Evolutionary conservation across 2,888 invertebrate genomes (phyloP).

Genomic region (Abscondita cerata): DNA sequence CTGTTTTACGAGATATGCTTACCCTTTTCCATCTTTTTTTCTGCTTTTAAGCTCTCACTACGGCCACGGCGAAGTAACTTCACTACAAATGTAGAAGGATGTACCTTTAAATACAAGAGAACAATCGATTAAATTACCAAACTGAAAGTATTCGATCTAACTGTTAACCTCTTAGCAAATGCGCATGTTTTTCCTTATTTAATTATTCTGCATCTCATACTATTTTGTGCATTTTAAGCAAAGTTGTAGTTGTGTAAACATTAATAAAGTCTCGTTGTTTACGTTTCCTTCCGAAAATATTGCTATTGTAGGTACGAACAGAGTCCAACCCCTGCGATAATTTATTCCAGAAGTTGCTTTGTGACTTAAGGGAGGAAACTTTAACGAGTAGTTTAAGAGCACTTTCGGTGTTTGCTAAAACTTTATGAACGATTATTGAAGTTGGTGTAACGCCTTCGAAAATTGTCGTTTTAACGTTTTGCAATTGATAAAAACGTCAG

Average conservation of each 20-base stretch:
- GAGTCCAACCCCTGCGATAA: conserved; percentile 28
- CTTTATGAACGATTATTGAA: conserved; percentile 24
- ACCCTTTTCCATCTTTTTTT: conserved; percentile 7
- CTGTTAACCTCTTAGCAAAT: too few species aligned
- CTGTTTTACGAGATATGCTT: conserved; percentile 26
- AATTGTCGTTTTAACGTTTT: conserved; percentile 24
- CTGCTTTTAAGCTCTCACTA: too few species aligned
- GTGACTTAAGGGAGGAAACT: conserved; percentile 24
- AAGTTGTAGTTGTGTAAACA: too few species aligned
- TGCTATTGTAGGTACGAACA: conserved; percentile 22
- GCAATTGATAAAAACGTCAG: too few species aligned
- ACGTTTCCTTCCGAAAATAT: conserved; percentile 30
- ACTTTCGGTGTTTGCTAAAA: conserved; percentile 25
- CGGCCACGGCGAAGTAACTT: too few species aligned
- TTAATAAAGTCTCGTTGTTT: conserved; percentile 18
- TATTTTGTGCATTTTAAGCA: too few species aligned
- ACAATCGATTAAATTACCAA: too few species aligned
- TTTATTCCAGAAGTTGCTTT: conserved; percentile 28
- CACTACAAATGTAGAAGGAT: too few species aligned
- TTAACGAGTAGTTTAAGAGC: conserved; percentile 26
- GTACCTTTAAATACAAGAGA: too few species aligned
- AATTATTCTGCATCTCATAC: too few species aligned
- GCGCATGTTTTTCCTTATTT: too few species aligned
- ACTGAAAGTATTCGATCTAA: too few species aligned
- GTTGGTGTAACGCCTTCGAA: conserved; percentile 3